Percentiles rank a stretch among this genome's conserved stretches.
phyloP scores from a whole-genome alignment of 2,113 vertebrate species.

The Rhineura floridana region DNA sequence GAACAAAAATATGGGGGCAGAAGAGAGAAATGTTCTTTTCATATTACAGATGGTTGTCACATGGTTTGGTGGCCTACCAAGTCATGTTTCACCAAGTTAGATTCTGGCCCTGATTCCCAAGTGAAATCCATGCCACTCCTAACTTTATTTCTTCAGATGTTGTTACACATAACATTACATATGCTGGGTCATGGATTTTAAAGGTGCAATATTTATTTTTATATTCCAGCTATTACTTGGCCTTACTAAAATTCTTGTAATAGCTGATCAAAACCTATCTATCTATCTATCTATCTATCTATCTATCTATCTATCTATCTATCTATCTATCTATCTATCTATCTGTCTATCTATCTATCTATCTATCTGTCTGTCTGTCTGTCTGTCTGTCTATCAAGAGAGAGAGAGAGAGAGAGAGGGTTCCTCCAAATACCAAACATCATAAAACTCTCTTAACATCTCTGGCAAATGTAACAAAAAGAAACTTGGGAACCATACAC shows the following conservation, averaged over 20 bases:
- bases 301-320: neutral
- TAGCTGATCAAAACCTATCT: neutral
- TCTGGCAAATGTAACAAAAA: conserved; percentile 17
- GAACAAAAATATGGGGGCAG: too few species aligned
- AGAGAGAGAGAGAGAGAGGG: too few species aligned
- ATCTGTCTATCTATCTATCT: neutral
- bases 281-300: too few species aligned
- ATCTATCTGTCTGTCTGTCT: too few species aligned
- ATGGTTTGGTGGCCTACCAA: neutral
- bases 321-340: neutral
- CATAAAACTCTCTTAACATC: neutral
- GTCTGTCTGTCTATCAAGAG: too few species aligned
- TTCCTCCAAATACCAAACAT: neutral
- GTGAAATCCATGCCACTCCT: neutral
- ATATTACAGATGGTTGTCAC: too few species aligned
- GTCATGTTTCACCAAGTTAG: neutral
- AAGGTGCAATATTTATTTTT: neutral
- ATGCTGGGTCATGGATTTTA: neutral
- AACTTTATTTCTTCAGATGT: neutral
- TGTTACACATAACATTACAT: too few species aligned
- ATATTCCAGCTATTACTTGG: neutral
- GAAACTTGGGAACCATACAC: neutral
- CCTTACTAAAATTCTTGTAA: neutral
- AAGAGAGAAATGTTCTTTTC: too few species aligned
- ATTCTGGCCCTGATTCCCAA: neutral